These are phyloP conservation scores for Melanotaenia maccullochi DNA, from an alignment of 2,797 vertebrate genomes.

Conservation along the genomic window DNA sequence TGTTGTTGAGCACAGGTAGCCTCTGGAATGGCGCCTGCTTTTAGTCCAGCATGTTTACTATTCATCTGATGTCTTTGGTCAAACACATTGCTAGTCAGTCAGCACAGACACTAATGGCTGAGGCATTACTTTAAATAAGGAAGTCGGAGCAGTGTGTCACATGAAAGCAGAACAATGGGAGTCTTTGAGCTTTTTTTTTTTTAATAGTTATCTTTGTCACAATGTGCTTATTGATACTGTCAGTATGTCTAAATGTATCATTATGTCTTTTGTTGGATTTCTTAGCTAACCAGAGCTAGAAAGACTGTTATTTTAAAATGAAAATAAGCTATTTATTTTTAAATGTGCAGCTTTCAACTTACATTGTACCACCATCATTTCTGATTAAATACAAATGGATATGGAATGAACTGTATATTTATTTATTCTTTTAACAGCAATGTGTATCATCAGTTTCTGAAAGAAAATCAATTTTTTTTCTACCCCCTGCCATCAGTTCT, in stretches of 20 bases:
- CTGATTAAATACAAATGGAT: conserved; percentile 9
- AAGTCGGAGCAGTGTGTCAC: conserved; percentile 55
- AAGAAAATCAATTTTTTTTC: not conserved
- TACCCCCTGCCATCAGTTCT: not conserved
- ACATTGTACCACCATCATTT: not conserved
- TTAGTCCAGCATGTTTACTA: conserved; percentile 51
- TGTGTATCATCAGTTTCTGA: not conserved
- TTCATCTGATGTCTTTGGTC: conserved; percentile 54
- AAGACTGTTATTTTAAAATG: conserved; percentile 25
- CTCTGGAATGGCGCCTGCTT: conserved; percentile 48
- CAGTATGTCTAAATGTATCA: conserved; percentile 52
- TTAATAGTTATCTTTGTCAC: conserved; percentile 54
- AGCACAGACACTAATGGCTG: conserved; percentile 54
- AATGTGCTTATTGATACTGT: conserved; percentile 50
- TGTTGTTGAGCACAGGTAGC: conserved; percentile 58
- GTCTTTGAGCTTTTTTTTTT: conserved; percentile 57
- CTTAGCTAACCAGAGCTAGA: conserved; percentile 47
- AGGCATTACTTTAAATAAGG: conserved; percentile 66
- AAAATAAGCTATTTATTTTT: conserved; percentile 24
- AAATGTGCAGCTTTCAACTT: not conserved
- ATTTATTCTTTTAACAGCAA: not conserved
- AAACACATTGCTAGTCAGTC: conserved; percentile 57
- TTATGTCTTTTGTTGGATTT: conserved; percentile 53
- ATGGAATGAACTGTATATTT: not conserved
- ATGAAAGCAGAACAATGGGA: conserved; percentile 65